phyloP scores from a whole-genome alignment of 2,888 invertebrate genomes.

The Cheilosia impressa region DNA sequence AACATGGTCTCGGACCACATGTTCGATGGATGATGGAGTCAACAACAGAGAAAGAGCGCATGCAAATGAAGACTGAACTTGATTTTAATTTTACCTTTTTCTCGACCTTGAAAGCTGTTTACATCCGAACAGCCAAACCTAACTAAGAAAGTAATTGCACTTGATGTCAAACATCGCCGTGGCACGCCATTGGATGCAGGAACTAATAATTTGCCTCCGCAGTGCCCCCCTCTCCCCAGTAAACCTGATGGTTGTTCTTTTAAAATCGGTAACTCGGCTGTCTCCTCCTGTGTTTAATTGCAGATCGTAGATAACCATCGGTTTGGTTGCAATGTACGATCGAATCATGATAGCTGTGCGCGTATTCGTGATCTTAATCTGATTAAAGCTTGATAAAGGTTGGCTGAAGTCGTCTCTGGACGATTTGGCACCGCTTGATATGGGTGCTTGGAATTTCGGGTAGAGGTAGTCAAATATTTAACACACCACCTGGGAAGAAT shows the following conservation, averaged over 20 bases:
- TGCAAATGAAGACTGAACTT: constrained; percentile 73
- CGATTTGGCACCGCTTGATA: constrained; percentile 59
- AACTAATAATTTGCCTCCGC: constrained; percentile 60
- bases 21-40: constrained; percentile 40
- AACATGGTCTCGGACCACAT: constrained; percentile 66
- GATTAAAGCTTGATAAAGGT: constrained; percentile 61
- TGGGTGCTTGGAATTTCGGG: constrained; percentile 43
- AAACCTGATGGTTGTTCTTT: constrained; percentile 22
- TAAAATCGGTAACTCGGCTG: constrained; percentile 26
- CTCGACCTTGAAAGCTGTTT: constrained; percentile 67
- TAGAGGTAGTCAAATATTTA: background rate
- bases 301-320: constrained; percentile 68
- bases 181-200: constrained; percentile 56
- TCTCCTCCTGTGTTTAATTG: constrained; percentile 62
- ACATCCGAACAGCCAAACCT: constrained; percentile 57
- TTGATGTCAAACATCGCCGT: constrained; percentile 69
- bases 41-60: constrained; percentile 10
- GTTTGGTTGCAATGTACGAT: constrained; percentile 48
- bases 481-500: background rate
- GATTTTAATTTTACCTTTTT: constrained; percentile 69
- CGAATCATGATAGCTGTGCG: constrained; percentile 45
- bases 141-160: constrained; percentile 71
- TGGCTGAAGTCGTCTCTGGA: background rate
- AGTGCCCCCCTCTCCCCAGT: background rate
- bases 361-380: constrained; percentile 62